These are phyloP conservation scores for Scrobipalpa costella DNA, from an alignment of 2,888 invertebrate genomes.

Conservation along the genomic window DNA sequence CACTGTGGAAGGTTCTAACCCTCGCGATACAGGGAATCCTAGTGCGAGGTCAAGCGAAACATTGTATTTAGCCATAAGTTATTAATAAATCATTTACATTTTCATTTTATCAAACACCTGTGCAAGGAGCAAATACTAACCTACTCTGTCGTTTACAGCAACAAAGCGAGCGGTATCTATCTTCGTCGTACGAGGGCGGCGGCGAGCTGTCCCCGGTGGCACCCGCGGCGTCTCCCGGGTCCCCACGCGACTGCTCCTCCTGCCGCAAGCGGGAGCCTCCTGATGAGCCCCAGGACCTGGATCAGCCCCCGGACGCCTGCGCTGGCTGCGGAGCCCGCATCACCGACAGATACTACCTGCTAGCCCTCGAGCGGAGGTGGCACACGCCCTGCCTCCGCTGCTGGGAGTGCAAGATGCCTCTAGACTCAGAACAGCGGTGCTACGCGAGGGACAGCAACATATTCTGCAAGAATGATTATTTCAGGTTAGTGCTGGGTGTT, in stretches of 20 bases:
- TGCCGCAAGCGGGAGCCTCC: conserved; percentile 81
- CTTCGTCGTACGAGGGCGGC: conserved; percentile 86
- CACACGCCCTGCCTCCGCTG: conserved; percentile 95
- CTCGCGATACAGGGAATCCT: no score
- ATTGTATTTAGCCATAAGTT: no score
- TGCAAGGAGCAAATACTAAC: not conserved
- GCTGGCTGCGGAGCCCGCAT: conserved; percentile 94
- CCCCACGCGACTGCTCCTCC: conserved; percentile 81
- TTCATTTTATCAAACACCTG: no score
- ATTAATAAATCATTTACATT: no score
- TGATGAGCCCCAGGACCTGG: conserved; percentile 58
- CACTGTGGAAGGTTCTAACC: no score
- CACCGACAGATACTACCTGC: conserved; percentile 93
- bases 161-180: conserved; percentile 86
- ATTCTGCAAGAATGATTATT: conserved; percentile 98
- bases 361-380: conserved; percentile 96
- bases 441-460: conserved; percentile 96
- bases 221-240: conserved; percentile 84
- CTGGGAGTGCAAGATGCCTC: conserved; percentile 92
- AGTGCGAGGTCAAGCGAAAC: no score
- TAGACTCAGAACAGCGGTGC: conserved; percentile 95
- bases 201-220: conserved; percentile 88
- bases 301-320: conserved; percentile 82
- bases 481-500: conserved; percentile 86
- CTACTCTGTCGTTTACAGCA: conserved; percentile 65